These are phyloP conservation scores for Turdus rufiventris DNA, from an alignment of 2,113 vertebrate species.

Conservation along the genomic window DNA sequence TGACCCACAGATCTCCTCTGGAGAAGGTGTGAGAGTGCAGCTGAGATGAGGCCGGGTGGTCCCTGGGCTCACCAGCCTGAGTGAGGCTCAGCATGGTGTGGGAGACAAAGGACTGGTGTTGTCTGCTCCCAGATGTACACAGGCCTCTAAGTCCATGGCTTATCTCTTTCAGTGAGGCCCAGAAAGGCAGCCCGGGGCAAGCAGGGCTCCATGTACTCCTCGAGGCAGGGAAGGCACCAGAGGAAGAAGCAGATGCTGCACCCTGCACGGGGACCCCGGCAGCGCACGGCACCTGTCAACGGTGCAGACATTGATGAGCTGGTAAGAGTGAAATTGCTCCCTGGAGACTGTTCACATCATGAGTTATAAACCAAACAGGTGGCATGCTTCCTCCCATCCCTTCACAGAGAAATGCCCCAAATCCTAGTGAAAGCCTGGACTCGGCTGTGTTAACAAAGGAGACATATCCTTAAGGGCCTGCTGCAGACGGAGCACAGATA, in stretches of 20 bases:
- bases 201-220: conserved; percentile 48
- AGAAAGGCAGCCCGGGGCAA: conserved; percentile 80
- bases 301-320: conserved; percentile 91
- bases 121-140: neutral
- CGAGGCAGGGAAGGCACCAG: conserved; percentile 72
- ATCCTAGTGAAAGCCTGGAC: neutral
- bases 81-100: neutral
- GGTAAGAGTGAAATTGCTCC: conserved; percentile 73
- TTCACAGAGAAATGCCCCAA: neutral
- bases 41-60: rapidly evolving
- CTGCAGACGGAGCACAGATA: conserved; percentile 1
- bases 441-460: conserved; percentile 11
- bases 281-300: conserved; percentile 71
- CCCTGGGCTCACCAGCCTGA: neutral
- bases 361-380: conserved; percentile 20
- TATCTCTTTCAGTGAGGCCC: conserved; percentile 82
- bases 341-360: neutral
- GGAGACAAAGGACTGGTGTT: neutral
- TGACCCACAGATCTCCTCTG: neutral
- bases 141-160: neutral
- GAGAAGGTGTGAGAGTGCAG: neutral
- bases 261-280: conserved; percentile 64
- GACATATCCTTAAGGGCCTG: neutral
- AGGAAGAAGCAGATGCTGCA: conserved; percentile 78
- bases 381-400: neutral